Base-by-base conservation (phyloP, 2,888 invertebrate species). In the Eristalis intricaria region DNA sequence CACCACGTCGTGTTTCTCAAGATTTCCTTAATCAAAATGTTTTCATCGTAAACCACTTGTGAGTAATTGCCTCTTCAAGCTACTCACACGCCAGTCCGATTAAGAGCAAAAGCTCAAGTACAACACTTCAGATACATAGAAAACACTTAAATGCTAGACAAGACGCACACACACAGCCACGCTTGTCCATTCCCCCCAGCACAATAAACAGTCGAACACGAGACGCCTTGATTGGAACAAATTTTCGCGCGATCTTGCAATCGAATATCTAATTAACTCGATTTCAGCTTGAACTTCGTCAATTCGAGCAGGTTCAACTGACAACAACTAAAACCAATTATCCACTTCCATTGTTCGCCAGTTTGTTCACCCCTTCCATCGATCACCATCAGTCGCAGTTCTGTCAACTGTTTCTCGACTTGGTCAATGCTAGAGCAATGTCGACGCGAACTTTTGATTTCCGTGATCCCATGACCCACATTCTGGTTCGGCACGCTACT, bases 401-500 rank as follows among this genome's bases (percentile, higher is more conserved):
- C 19, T 50, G 19, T 19, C 50, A 4, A 19, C 50, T n/a, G 43
- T 15, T 43, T 19, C 1, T 15, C 43, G n/a, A n/a, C 2, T 5
- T 19, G 19, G 19, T 19, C n/a, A 50, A 50, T 50, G n/a, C n/a
- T 4, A 43, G 43, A 50, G 15, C n/a, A 50, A 50, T 50, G 4
- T 7, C 50, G 50, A n/a, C 4, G 19, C 50, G 2, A 19, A 50
- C 50, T 19, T 50, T 68, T 50, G 29, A 29, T 26, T 40, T 68
- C 68, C 68, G 68, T 13, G 19, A 19, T 50, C 56, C 32, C 29
- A 50, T 69, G 68, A 56, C 56, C 19, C 50, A 50, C 50, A n/a
- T 50, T 56, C 29, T 15, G 56, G 38, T 13, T 38, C 38, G 38
- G 13, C 38, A 13, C 38, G 38, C 38, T 13, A 13, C 13, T 2